Conservation (phyloP, 2,113 vertebrate genomes). For the Hippocampus comes region DNA sequence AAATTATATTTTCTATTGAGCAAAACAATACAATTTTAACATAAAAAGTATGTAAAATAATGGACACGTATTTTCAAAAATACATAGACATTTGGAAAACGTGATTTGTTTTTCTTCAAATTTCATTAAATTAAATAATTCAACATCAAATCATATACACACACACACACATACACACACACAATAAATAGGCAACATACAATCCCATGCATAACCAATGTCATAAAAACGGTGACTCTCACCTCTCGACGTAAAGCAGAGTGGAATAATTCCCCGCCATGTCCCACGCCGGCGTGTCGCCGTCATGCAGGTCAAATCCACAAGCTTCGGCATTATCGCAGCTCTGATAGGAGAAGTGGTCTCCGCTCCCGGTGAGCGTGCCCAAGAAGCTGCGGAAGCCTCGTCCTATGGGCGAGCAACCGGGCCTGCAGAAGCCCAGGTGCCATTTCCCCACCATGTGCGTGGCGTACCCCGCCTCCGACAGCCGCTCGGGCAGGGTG, state of each 20-base stretch:
- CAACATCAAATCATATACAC: no score
- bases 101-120: no score
- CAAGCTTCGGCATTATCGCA: conserved; percentile 90
- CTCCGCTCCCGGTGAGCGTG: conserved; percentile 86
- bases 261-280: conserved; percentile 87
- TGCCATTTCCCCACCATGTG: conserved; percentile 98
- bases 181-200: no score
- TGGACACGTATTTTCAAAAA: no score
- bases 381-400: conserved; percentile 91
- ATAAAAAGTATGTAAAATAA: no score
- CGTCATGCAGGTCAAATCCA: conserved; percentile 90
- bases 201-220: no score
- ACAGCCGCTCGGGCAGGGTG: conserved; percentile 86
- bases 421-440: conserved; percentile 85
- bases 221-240: background rate
- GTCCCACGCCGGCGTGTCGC: conserved; percentile 85
- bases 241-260: conserved; percentile 85
- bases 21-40: no score
- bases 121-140: no score
- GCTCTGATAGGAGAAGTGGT: conserved; percentile 91
- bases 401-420: conserved; percentile 85
- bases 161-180: no score
- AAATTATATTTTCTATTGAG: no score
- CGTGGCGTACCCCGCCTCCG: conserved; percentile 83
- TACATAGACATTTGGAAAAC: no score